Evolutionary conservation across 2,888 invertebrate species (phyloP), one percentile per base, ranked within the genome.

Genomic region (Seira ritae): DNA sequence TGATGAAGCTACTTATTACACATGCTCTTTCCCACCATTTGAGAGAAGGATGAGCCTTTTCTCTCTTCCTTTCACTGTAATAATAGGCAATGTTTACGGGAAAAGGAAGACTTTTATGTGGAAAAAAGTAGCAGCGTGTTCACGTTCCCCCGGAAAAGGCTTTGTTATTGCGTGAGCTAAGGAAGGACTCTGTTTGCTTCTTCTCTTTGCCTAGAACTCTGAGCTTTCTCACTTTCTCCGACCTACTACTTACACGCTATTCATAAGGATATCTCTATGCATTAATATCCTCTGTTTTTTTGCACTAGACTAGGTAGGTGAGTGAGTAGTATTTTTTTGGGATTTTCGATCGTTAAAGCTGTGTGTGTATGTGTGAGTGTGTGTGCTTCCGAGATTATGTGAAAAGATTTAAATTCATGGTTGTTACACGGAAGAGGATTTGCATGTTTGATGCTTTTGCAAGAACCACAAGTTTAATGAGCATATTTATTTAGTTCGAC

Each of bases 401-500:
- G 71, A 75, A 84, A 79, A 71, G 71, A 75, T 79, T 84, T 84
- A 66, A 79, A 79, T 75, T 84, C 79, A 79, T 79, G 84, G 79
- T 74, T 83, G 83, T 74, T 75, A 79, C 84, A 79, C 17, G 66
- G 74, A 78, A 72, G 76, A 83, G 84, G 84, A 84, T 84, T 84
- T 84, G 84, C 84, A 84, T 79, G 84, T 84, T 84, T 84, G 75
- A 79, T 84, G 79, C 75, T 71, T 62, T 60, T 79, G 24, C 79
- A 79, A 75, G 78, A 74, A 73, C 84, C 79, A 46, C 83, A 83
- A 78, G 73, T 79, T 84, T 84, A 84, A 84, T 84, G 84, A 84
- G 79, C 79, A 84, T 84, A 84, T 84, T 84, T 84, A 84, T 84
- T 74, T 79, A 75, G 84, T 84, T 84, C 79, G 84, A 84, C 84